phyloP scores from a whole-genome alignment of 2,888 invertebrate genomes.

The Lymantria monacha region DNA sequence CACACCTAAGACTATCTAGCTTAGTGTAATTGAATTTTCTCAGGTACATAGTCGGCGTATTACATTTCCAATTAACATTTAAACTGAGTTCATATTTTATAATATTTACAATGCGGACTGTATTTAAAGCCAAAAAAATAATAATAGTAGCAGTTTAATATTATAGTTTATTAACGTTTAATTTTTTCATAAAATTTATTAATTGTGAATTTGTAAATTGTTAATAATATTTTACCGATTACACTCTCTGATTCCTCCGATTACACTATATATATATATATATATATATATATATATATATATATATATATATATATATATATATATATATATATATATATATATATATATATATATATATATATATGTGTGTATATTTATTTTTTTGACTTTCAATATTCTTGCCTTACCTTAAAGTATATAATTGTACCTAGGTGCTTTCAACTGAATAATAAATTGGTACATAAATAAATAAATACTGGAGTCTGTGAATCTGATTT shows the following conservation, averaged over 20 bases:
- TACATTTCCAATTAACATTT: conserved; percentile 34
- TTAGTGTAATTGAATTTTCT: conserved; percentile 77
- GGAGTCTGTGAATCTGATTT: conserved; percentile 21
- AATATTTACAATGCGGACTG: conserved; percentile 59
- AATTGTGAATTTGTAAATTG: neutral
- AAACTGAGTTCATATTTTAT: conserved; percentile 40
- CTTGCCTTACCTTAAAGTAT: conserved; percentile 26
- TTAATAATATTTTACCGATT: neutral
- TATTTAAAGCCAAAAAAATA: conserved; percentile 42
- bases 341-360: too few relatives aligned
- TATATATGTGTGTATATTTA: neutral
- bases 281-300: too few relatives aligned
- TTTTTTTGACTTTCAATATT: conserved; percentile 33
- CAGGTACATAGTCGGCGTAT: conserved; percentile 79
- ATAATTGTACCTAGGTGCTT: conserved; percentile 75
- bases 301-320: too few relatives aligned
- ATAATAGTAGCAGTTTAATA: neutral
- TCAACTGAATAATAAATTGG: conserved; percentile 29
- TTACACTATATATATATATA: too few relatives aligned
- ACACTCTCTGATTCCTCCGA: too few relatives aligned
- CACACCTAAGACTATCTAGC: conserved; percentile 69
- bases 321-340: too few relatives aligned
- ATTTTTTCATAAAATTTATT: neutral
- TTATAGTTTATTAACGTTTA: neutral
- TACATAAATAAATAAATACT: conserved; percentile 17